Evolutionary conservation across 2,113 vertebrate species (phyloP).

Genomic region (Martes martes): DNA sequence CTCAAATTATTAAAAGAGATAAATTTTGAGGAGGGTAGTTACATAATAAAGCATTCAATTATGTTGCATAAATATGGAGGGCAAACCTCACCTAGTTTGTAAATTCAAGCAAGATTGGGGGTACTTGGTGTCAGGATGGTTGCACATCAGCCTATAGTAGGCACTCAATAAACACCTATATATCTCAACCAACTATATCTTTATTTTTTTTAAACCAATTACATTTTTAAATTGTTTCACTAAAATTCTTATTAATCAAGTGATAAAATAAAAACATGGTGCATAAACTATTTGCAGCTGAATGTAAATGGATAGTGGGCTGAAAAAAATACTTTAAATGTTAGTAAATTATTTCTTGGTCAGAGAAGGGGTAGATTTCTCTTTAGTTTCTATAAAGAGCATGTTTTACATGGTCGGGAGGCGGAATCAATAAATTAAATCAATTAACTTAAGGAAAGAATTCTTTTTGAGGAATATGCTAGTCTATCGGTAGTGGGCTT

Average conservation of each 20-base stretch:
- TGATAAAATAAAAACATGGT: not conserved
- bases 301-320: not conserved
- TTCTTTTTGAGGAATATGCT: not conserved
- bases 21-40: not conserved
- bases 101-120: not conserved
- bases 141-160: not conserved
- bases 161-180: not conserved
- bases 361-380: not conserved
- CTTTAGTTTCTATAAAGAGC: not conserved
- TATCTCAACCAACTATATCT: not conserved
- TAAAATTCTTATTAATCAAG: not conserved
- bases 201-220: not conserved
- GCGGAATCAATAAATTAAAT: not conserved
- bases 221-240: not conserved
- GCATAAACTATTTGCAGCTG: not conserved
- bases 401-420: not conserved
- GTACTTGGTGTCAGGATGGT: not conserved
- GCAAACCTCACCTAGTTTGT: not conserved
- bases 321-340: not conserved
- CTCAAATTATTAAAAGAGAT: not conserved
- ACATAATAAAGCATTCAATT: not conserved
- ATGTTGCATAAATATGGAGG: not conserved
- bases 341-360: not conserved
- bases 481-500: not conserved
- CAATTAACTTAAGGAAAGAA: not conserved